These are phyloP conservation scores for Tokudaia muenninki DNA, from an alignment of 2,797 vertebrate species.

Conservation along the genomic window DNA sequence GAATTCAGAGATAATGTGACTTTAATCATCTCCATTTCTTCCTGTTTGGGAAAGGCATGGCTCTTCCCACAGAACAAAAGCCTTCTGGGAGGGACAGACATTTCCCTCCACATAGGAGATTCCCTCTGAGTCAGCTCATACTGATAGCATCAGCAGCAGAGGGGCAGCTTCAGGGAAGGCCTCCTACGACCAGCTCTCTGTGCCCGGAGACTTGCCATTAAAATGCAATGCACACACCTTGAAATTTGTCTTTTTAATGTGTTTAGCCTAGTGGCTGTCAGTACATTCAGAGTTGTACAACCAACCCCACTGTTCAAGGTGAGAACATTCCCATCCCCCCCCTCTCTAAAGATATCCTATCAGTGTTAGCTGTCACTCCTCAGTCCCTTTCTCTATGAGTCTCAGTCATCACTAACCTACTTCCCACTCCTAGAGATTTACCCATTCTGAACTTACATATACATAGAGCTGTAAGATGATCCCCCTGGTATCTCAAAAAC, in stretches of 20 bases:
- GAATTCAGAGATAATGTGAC: neutral
- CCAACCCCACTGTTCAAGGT: neutral
- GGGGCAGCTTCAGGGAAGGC: neutral
- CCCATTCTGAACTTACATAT: neutral
- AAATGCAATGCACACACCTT: neutral
- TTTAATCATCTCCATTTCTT: neutral
- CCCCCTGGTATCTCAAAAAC: neutral
- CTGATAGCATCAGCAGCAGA: neutral
- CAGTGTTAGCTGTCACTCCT: neutral
- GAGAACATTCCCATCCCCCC: neutral
- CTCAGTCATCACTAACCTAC: too few relatives aligned
- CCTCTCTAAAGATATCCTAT: neutral
- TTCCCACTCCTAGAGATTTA: neutral
- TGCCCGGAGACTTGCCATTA: neutral
- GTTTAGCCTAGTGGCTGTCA: neutral
- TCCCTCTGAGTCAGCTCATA: neutral
- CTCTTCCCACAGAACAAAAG: neutral
- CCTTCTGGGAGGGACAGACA: neutral
- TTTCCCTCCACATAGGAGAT: neutral
- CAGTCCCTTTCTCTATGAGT: fast-evolving
- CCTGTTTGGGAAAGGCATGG: neutral
- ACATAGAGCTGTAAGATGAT: neutral
- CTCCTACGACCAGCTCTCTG: neutral
- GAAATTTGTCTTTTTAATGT: neutral
- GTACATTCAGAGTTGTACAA: neutral